Base-by-base conservation (phyloP, 1,140 invertebrate species). In the Lucilia cuprina region DNA sequence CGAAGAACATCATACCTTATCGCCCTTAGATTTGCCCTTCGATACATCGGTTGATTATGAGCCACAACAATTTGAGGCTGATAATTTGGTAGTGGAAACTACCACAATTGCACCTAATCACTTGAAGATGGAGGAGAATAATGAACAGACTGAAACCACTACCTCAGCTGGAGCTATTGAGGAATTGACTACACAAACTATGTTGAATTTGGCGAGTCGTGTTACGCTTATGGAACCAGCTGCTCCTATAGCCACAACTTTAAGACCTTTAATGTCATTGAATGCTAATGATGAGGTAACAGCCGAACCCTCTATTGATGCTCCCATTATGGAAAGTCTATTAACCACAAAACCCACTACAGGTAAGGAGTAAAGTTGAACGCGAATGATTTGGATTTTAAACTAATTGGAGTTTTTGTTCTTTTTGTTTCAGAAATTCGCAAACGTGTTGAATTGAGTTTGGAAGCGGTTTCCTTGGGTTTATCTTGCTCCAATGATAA, bases 381-480 rank as follows among this genome's bases (percentile, higher is more conserved):
- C 17, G 41, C 49, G 9, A 25, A 74, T 1, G 25, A 30, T 21
- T 80, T 8, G 41, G 13, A 25, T 82, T n/a, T 74, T 41, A 41
- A 41, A 41, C 10, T 41, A 41, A 41, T 41, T 7, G 10, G 41
- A 41, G 25, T 41, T 41, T 47, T 74, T 82, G 41, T 19, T 19
- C 9, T 65, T 84, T 85, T 55, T 86, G 85, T 78, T 82, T 83
- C 84, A 86, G 86, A 86, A 84, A 85, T 86, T 47, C 88, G 90
- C 41, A 91, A 92, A 41, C 89, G 94, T 90, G 89, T 92, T 21
- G 90, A 93, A 84, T 87, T 92, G 49, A 89, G 92, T 10, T 89
- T 92, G 77, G 93, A 93, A 13, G 93, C 95, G 1, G 93, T 96
- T 14, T 96, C 95, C 19, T 91, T 98, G 14, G 96, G 97, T 5